phyloP scores from a whole-genome alignment of 2,113 vertebrate genomes.

The Jaculus jaculus region DNA sequence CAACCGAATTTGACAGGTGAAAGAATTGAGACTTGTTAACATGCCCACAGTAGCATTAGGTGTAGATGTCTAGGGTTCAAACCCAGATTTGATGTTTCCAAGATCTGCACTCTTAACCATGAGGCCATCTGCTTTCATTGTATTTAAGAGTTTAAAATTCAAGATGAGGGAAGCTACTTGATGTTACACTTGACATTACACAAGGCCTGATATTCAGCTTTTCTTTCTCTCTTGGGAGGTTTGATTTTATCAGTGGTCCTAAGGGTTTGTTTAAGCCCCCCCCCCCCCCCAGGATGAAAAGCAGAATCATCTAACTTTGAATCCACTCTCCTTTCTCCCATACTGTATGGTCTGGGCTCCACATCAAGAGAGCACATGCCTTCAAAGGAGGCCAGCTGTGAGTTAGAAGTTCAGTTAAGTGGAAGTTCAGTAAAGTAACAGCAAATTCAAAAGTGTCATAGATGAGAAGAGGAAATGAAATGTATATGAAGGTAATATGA shows the following conservation, averaged over 20 bases:
- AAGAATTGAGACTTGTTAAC: background rate
- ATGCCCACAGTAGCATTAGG: background rate
- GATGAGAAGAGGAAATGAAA: background rate
- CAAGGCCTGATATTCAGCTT: background rate
- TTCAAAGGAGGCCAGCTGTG: constrained; percentile 59
- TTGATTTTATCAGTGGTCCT: background rate
- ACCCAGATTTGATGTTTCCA: background rate
- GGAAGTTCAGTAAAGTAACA: background rate
- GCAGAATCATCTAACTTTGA: constrained; percentile 39
- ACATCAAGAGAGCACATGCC: constrained; percentile 53
- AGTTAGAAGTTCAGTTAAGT: constrained; percentile 45
- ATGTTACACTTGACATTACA: background rate
- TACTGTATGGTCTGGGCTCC: background rate
- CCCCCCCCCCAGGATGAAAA: constrained; percentile 20
- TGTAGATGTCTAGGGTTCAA: background rate
- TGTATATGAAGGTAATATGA: background rate
- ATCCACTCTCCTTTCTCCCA: background rate
- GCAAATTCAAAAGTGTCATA: background rate
- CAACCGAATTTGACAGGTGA: background rate
- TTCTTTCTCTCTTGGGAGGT: background rate
- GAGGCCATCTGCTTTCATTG: background rate
- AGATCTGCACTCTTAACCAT: background rate
- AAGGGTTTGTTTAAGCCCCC: background rate
- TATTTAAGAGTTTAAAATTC: background rate
- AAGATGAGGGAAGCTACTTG: background rate